Percentiles rank a stretch among this genome's conserved stretches.
Conservation (phyloP, 2,113 vertebrate genomes). For the Dissostichus mawsoni region DNA sequence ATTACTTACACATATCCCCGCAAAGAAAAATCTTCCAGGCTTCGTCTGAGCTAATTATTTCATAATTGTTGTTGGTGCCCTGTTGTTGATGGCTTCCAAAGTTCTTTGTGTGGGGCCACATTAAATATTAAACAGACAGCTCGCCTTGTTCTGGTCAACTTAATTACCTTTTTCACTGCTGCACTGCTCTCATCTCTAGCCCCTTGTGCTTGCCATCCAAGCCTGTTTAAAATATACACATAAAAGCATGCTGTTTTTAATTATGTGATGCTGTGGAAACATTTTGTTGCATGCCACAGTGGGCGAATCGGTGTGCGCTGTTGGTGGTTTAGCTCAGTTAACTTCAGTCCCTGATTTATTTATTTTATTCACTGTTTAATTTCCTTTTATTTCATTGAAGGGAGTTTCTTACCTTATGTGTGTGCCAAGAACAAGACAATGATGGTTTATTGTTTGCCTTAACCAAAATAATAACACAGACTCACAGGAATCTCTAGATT, state of each 20-base stretch:
- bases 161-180: conserved; percentile 78
- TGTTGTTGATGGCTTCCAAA: conserved; percentile 70
- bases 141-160: conserved; percentile 76
- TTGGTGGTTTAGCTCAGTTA: conserved; percentile 22
- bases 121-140: conserved; percentile 78
- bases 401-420: not conserved
- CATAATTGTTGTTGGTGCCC: conserved; percentile 76
- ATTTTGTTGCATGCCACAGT: conserved; percentile 26
- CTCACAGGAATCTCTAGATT: conserved; percentile 65
- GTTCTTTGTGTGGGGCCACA: conserved; percentile 61
- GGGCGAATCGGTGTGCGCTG: not conserved
- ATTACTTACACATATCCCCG: conserved; percentile 72
- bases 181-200: conserved; percentile 52
- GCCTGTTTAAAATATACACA: conserved; percentile 56
- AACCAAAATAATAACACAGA: conserved; percentile 52
- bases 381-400: conserved; percentile 19
- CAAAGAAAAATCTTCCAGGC: conserved; percentile 60
- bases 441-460: conserved; percentile 49
- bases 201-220: conserved; percentile 49
- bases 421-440: conserved; percentile 41
- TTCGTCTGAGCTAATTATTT: conserved; percentile 77
- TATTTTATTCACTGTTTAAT: not conserved
- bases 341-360: conserved; percentile 28
- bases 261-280: conserved; percentile 53
- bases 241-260: conserved; percentile 72